phyloP scores from a whole-genome alignment of 2,113 vertebrate genomes.

The Diadophis punctatus region DNA sequence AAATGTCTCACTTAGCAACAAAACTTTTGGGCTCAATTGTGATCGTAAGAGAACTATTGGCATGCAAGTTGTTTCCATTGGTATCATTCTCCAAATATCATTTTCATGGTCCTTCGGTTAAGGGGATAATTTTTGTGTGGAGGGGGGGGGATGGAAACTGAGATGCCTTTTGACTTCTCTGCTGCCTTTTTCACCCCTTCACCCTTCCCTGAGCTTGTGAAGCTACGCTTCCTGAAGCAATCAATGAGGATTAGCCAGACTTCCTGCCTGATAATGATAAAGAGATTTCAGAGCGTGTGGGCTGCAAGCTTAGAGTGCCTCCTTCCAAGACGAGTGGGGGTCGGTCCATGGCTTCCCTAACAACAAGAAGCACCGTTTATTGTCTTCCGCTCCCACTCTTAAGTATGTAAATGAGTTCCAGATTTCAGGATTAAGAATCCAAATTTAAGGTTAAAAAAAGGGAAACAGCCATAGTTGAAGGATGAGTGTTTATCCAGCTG shows the following conservation, averaged over 20 bases:
- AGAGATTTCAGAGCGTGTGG: background rate
- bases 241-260: background rate
- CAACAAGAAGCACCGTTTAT: background rate
- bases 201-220: background rate
- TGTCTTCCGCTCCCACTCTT: slow-evolving; percentile 42
- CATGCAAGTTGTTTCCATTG: background rate
- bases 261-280: background rate
- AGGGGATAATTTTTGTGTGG: background rate
- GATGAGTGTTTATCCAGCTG: slow-evolving; percentile 1
- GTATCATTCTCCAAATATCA: background rate
- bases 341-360: background rate
- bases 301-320: background rate
- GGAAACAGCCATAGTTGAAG: background rate
- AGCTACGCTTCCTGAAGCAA: background rate
- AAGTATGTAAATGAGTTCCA: slow-evolving; percentile 72
- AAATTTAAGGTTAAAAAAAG: slow-evolving; percentile 50
- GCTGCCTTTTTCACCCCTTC: background rate
- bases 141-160: background rate
- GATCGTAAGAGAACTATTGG: background rate
- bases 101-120: background rate
- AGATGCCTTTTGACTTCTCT: background rate
- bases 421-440: slow-evolving; percentile 65
- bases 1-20: background rate
- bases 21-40: background rate
- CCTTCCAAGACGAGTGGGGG: background rate